Base-by-base conservation (phyloP, 2,113 vertebrate genomes). In the Lepisosteus oculatus region DNA sequence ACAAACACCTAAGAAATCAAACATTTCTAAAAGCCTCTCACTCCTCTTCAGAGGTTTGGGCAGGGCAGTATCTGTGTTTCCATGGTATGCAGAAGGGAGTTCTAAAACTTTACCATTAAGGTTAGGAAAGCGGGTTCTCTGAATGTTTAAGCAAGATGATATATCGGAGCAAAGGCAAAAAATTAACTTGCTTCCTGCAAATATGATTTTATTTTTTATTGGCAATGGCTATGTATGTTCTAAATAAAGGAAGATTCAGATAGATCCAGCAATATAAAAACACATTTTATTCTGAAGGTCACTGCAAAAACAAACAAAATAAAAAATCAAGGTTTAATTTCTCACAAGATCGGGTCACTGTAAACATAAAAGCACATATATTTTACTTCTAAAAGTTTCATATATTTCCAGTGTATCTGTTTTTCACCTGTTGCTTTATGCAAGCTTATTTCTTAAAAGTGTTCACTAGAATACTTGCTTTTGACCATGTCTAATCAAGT, bases 311-410 rank as follows among this genome's bases (percentile, higher is more conserved):
- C 5, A 9, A 9, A 51, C 47, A 6, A 9, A 6, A 73, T 68
- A 73, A 56, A 56, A 63, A 69, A 47, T 59, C 72, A 74, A 69
- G 64, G 59, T 69, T 74, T 69, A 44, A 59, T 56, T 68, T 41
- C 72, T 69, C 14, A 42, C 69, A 69, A 74, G 69, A 62, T 74
- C 41, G 61, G 56, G 72, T 73, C 59, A 55, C 15, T 64, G 72
- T 69, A 69, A 74, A 74, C 72, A 74, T 67, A 59, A 74, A 74
- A 59, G 11, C 14, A 69, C 61, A 2, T 29, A 29, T 29, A 45
- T 64, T 42, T 63, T 9, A 29, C 44, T 61, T 62, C 69, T 13
- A 57, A 29, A 29, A 29, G 29, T 29, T 29, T 29, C 29, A 29
- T 29, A 29, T 29, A 29, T 2, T 1, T 29, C 29, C 29, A 29